Conservation (phyloP, 2,888 invertebrate genomes). For the Macaria notata region DNA sequence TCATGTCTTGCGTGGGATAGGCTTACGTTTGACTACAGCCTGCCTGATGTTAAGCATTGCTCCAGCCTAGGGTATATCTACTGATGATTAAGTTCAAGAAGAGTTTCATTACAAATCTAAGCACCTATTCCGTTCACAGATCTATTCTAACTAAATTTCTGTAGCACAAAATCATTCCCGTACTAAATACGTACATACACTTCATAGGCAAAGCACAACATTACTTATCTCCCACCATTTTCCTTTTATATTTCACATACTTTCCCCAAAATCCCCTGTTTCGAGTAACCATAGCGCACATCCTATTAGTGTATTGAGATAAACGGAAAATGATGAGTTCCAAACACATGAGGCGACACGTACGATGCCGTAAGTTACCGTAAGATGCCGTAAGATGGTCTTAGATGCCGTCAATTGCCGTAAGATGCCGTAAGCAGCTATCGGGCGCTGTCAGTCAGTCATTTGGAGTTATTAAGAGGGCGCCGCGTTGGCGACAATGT, state of each 20-base stretch:
- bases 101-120: too few species aligned
- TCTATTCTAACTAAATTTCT: too few species aligned
- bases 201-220: too few species aligned
- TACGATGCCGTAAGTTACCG: slow-evolving; percentile 40
- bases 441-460: slow-evolving; percentile 47
- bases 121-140: too few species aligned
- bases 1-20: too few species aligned
- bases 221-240: too few species aligned
- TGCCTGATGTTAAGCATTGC: too few species aligned
- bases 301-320: slow-evolving; percentile 18
- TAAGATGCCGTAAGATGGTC: slow-evolving; percentile 47
- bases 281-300: slow-evolving; percentile 8
- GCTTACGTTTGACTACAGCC: too few species aligned
- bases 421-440: slow-evolving; percentile 40
- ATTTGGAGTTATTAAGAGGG: slow-evolving; percentile 51
- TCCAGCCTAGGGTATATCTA: too few species aligned
- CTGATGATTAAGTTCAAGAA: too few species aligned
- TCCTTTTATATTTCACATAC: neutral
- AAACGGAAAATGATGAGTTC: slow-evolving; percentile 20
- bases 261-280: slow-evolving; percentile 11
- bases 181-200: too few species aligned
- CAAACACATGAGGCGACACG: slow-evolving; percentile 18
- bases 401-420: neutral
- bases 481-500: slow-evolving; percentile 23
- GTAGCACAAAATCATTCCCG: too few species aligned